Percentiles rank a stretch among this genome's conserved stretches.
Conservation (phyloP, 2,888 invertebrate genomes). For the Gonocerus acuteangulatus region DNA sequence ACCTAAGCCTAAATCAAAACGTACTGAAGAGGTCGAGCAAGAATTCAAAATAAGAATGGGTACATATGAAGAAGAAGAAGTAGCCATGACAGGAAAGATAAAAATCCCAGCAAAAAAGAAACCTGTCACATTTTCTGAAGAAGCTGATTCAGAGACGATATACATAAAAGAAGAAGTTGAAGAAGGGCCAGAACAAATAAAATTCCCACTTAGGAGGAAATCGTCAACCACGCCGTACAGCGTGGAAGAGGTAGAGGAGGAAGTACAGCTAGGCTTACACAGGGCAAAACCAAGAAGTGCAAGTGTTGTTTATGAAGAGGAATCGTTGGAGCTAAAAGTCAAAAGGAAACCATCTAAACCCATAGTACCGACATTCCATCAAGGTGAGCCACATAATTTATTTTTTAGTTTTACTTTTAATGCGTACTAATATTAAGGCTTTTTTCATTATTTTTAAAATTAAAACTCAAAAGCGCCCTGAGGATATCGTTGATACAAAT, state of each 20-base stretch:
- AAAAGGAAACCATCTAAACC: constrained; percentile 51
- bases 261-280: constrained; percentile 46
- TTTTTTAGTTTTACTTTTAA: not conserved
- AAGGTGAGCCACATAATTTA: constrained; percentile 37
- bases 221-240: constrained; percentile 45
- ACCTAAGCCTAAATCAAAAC: constrained; percentile 58
- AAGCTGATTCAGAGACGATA: constrained; percentile 57
- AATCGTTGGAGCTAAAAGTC: constrained; percentile 61
- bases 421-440: not conserved
- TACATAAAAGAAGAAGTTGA: constrained; percentile 55
- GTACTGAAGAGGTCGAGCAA: constrained; percentile 79
- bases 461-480: too few relatives aligned
- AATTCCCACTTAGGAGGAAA: constrained; percentile 43
- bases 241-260: constrained; percentile 54
- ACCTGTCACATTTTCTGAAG: constrained; percentile 67
- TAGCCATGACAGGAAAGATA: constrained; percentile 76
- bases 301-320: constrained; percentile 52
- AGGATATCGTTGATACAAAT: too few relatives aligned
- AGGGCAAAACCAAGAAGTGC: constrained; percentile 41
- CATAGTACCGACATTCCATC: constrained; percentile 37
- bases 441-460: not conserved
- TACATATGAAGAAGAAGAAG: constrained; percentile 80
- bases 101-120: constrained; percentile 63
- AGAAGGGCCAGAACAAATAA: constrained; percentile 47
- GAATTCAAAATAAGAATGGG: constrained; percentile 80